These are phyloP conservation scores for Aviceda subcristata DNA, from an alignment of 2,113 vertebrate genomes.

Conservation along the genomic window DNA sequence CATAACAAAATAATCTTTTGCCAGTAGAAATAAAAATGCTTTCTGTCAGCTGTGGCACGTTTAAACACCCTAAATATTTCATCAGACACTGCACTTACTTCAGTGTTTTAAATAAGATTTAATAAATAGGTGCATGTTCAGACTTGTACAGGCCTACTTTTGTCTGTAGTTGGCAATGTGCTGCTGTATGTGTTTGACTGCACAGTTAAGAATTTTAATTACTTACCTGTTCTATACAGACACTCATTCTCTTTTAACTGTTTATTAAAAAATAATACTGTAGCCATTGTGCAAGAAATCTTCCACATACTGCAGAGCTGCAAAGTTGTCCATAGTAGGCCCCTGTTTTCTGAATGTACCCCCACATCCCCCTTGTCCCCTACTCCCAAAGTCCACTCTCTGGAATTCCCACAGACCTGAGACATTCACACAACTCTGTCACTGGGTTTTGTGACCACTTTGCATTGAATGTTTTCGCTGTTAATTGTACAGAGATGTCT, in stretches of 20 bases:
- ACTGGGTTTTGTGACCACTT: not conserved
- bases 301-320: not conserved
- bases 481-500: not conserved
- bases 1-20: not conserved
- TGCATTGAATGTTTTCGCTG: not conserved
- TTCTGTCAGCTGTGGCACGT: constrained; percentile 69
- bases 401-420: not conserved
- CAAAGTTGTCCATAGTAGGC: not conserved
- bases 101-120: constrained; percentile 87
- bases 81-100: constrained; percentile 85
- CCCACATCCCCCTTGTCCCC: not conserved
- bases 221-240: constrained; percentile 73
- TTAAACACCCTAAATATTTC: constrained; percentile 82
- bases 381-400: not conserved
- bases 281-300: not conserved
- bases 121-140: constrained; percentile 83
- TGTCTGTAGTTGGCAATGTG: constrained; percentile 74
- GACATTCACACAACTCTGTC: not conserved
- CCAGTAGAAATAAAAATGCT: not conserved
- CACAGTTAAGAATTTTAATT: constrained; percentile 65
- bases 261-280: constrained; percentile 28
- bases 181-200: constrained; percentile 64
- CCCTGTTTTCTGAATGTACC: not conserved
- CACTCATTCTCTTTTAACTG: constrained; percentile 70
- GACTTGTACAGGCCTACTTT: constrained; percentile 73